Base-by-base conservation (phyloP, 1,140 invertebrate genomes). In the Macrocentrus cingulum region DNA sequence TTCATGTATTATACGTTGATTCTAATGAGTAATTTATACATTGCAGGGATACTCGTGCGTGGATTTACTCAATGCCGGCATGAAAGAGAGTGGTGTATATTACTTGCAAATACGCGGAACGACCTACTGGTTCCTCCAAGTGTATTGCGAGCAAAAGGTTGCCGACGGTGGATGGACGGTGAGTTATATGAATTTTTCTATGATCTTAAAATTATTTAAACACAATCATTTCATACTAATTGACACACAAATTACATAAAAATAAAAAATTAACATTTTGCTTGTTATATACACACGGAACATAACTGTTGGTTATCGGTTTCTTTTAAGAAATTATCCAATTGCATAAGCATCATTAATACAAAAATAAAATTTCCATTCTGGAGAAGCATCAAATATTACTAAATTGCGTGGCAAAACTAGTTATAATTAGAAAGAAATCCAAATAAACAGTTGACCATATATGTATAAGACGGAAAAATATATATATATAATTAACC, bases 81-180 rank as follows among this genome's bases (percentile, higher is more conserved):
- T 92, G 87, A 84, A 85, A 55, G 87, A 93, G 61, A 92, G 88
- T 18, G 91, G 91, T 9, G 90, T 94, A 1, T 95, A 93, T 72
- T 92, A 94, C 66, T 80, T 95, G 23, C 90, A 93, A 79, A 93
- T 94, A 58, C 83, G 91, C 36, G 91, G 91, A 2, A 94, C 90
- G 1, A 92, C 91, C 1, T 94, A 92, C 75, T 95, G 92, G 90
- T 95, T 94, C 79, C 80, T 95, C 23, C 91, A 92, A 70, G 92
- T 95, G 4, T 94, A 84, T 72, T 97, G 94, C 74, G 92, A 97
- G 69, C 93, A 96, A 80, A 90, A 92, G 68, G 84, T 89, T 13
- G 87, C 91, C 37, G 91, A 92, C 63, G 94, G 94, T 7, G 95
- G 95, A 50, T 97, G 94, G 94, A 96, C 93, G 72, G 92, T 97